A percentile compares a stretch with the other conserved stretches of the same genome.
These are phyloP conservation scores for Pocillopora grandis DNA, from an alignment of 92 coral and sea anemone genomes.

Conservation along the genomic window DNA sequence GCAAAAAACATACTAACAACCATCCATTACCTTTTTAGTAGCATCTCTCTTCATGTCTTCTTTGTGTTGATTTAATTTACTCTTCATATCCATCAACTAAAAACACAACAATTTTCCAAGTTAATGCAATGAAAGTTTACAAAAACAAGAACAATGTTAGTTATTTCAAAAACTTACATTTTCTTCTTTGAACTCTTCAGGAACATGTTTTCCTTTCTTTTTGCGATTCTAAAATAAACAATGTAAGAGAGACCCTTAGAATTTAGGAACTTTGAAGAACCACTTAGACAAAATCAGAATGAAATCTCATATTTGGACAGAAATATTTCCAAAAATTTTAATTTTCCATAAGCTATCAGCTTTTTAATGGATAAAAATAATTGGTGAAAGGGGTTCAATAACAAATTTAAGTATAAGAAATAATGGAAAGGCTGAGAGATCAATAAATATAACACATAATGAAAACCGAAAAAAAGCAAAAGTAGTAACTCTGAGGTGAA, in stretches of 20 bases:
- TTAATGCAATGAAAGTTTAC: neutral
- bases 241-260: neutral
- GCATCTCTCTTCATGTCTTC: slow-evolving; percentile 92
- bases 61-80: slow-evolving; percentile 80
- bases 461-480: too few relatives aligned
- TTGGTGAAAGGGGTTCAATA: too few relatives aligned
- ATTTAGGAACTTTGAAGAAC: neutral
- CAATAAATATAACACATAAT: too few relatives aligned
- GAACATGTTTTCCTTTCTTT: slow-evolving; percentile 87
- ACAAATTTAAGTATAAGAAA: too few relatives aligned
- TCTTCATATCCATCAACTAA: slow-evolving; percentile 76
- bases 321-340: neutral
- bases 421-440: too few relatives aligned
- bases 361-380: neutral
- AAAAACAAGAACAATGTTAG: neutral
- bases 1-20: neutral
- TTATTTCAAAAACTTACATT: slow-evolving; percentile 47
- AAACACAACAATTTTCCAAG: neutral
- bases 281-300: neutral
- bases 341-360: neutral
- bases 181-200: slow-evolving; percentile 81
- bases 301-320: too few relatives aligned
- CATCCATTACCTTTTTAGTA: slow-evolving; percentile 75
- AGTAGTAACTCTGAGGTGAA: too few relatives aligned
- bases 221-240: slow-evolving; percentile 71